Conservation (phyloP, 2,888 invertebrate species). For the Lepidocyrtoides sp. region DNA sequence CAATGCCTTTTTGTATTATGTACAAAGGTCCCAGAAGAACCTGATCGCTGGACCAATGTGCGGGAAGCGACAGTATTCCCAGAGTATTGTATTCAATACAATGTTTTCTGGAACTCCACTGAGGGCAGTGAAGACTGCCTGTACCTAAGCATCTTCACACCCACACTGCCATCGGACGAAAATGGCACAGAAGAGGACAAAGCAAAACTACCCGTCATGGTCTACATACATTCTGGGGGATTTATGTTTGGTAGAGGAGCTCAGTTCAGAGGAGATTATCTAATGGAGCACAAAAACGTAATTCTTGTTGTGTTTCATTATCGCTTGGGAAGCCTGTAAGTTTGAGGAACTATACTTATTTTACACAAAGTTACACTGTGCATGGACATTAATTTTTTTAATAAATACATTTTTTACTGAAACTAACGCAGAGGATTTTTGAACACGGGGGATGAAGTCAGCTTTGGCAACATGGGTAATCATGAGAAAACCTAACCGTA, state of each 20-base stretch:
- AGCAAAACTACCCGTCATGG: constrained; percentile 77
- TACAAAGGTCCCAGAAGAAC: constrained; percentile 68
- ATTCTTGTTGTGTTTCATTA: constrained; percentile 77
- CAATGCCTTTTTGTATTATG: not conserved
- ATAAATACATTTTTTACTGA: not conserved
- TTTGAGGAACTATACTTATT: constrained; percentile 15
- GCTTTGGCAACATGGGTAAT: constrained; percentile 72
- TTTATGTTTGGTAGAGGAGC: constrained; percentile 82
- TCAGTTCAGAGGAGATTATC: constrained; percentile 76
- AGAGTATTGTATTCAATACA: constrained; percentile 80
- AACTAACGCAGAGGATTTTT: constrained; percentile 65
- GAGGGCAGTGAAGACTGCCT: constrained; percentile 80
- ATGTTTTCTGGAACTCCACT: constrained; percentile 79
- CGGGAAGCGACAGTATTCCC: constrained; percentile 64
- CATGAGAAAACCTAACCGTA: too few relatives aligned
- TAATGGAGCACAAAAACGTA: constrained; percentile 77
- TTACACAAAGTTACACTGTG: not conserved
- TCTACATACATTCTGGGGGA: constrained; percentile 79
- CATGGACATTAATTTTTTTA: not conserved
- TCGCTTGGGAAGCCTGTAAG: constrained; percentile 70
- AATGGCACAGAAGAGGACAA: not conserved
- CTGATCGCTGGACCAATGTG: constrained; percentile 60
- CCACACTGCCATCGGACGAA: not conserved
- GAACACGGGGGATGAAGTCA: constrained; percentile 72
- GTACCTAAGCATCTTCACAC: constrained; percentile 61